A percentile compares a stretch with the other conserved stretches of the same genome.
Evolutionary conservation across 2,888 invertebrate species (phyloP).

Genomic region (Pammene fasciana): DNA sequence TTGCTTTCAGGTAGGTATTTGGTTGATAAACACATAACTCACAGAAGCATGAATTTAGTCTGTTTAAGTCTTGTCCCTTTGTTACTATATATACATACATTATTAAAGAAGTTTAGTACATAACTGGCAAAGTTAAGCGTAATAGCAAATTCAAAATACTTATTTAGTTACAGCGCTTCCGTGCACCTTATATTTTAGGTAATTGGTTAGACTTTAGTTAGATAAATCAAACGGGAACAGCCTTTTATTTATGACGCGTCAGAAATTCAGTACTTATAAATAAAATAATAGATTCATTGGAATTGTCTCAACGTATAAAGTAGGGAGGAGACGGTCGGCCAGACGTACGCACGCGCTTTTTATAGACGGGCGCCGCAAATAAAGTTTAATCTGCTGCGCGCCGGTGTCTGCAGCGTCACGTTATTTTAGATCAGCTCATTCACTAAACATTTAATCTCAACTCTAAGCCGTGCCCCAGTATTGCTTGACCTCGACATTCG

Average conservation of each 20-base stretch:
- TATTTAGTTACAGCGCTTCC: no score
- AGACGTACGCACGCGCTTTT: slow-evolving; percentile 69
- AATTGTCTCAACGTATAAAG: slow-evolving; percentile 29
- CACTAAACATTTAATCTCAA: neutral
- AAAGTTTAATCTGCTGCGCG: slow-evolving; percentile 66
- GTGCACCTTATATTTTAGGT: no score
- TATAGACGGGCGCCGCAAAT: slow-evolving; percentile 72
- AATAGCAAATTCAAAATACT: no score
- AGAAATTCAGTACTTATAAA: neutral
- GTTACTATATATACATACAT: no score
- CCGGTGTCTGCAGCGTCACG: slow-evolving; percentile 44
- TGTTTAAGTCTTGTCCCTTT: neutral
- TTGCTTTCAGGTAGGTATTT: slow-evolving; percentile 7
- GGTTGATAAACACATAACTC: neutral
- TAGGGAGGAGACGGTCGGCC: slow-evolving; percentile 62
- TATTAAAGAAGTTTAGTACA: no score
- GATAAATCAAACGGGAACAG: no score
- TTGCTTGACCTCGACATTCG: slow-evolving; percentile 1
- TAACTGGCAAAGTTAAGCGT: no score
- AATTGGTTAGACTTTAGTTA: no score
- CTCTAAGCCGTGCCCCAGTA: neutral
- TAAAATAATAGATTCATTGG: slow-evolving; percentile 33
- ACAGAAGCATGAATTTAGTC: neutral
- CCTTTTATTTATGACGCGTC: no score
- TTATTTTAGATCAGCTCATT: slow-evolving; percentile 32